phyloP scores from a whole-genome alignment of 2,797 vertebrate species.

The Gymnodraco acuticeps region DNA sequence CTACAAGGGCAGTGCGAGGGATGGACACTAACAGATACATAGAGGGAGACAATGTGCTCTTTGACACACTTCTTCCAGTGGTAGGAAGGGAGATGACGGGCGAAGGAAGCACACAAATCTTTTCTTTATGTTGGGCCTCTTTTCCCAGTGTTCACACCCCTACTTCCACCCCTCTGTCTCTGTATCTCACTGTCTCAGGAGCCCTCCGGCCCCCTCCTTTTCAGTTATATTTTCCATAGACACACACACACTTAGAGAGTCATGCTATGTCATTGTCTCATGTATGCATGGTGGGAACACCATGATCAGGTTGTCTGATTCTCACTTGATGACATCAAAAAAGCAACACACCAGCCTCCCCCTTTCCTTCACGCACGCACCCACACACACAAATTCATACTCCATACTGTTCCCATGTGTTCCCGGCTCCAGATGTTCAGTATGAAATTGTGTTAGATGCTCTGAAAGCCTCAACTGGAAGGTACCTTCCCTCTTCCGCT shows the following conservation, averaged over 20 bases:
- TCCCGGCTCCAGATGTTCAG: constrained; percentile 63
- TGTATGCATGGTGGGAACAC: constrained; percentile 37
- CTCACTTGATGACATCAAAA: constrained; percentile 51
- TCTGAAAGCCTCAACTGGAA: constrained; percentile 48
- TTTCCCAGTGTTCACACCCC: constrained; percentile 63
- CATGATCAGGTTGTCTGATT: constrained; percentile 40
- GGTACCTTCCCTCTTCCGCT: constrained; percentile 65
- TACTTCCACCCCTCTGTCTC: constrained; percentile 56
- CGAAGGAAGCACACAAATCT: constrained; percentile 70
- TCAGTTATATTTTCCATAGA: constrained; percentile 26
- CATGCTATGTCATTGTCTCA: constrained; percentile 53
- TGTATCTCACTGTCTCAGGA: constrained; percentile 41
- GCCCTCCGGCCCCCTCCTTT: constrained; percentile 5
- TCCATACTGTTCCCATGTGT: constrained; percentile 51
- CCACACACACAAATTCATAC: neutral
- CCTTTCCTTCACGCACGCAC: constrained; percentile 16
- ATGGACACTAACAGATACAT: constrained; percentile 68
- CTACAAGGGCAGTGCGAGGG: constrained; percentile 49
- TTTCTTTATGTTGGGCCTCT: constrained; percentile 67
- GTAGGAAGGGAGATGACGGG: constrained; percentile 66
- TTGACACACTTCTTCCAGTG: constrained; percentile 72
- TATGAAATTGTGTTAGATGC: constrained; percentile 49
- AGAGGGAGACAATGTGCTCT: constrained; percentile 74
- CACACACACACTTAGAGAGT: constrained; percentile 34
- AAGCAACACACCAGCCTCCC: constrained; percentile 10